A percentile compares a stretch with the other conserved stretches of the same genome.
phyloP scores from a whole-genome alignment of 2,113 vertebrate species.

The Chauna torquata region DNA sequence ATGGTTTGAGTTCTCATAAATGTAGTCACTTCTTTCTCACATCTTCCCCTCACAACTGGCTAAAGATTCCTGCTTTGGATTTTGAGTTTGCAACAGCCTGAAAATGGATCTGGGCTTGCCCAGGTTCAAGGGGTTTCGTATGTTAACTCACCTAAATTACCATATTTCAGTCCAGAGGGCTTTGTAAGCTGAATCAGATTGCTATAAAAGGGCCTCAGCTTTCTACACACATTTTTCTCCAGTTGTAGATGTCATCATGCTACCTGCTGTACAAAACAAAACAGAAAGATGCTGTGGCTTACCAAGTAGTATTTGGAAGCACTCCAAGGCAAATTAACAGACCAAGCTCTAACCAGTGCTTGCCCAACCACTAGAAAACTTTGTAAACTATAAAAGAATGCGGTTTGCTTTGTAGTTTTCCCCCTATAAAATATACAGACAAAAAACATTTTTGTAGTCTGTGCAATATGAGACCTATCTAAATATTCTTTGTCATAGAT shows the following conservation, averaged over 20 bases:
- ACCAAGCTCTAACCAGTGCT: slow-evolving; percentile 18
- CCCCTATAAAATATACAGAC: background rate
- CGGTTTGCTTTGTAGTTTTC: slow-evolving; percentile 24
- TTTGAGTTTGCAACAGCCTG: background rate
- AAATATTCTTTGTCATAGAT: background rate
- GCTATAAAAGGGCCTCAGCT: background rate
- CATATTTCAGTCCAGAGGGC: background rate
- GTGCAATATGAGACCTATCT: background rate
- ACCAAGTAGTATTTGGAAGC: slow-evolving; percentile 18
- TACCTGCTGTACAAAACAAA: slow-evolving; percentile 28
- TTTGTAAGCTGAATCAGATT: background rate
- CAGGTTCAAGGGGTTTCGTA: background rate
- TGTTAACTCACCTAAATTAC: background rate
- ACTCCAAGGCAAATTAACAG: slow-evolving; percentile 32
- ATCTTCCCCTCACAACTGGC: background rate
- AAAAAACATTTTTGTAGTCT: background rate
- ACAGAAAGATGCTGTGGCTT: slow-evolving; percentile 5
- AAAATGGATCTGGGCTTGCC: background rate
- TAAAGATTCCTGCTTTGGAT: background rate
- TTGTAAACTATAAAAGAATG: slow-evolving; percentile 24
- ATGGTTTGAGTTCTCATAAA: background rate
- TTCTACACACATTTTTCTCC: background rate
- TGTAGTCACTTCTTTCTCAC: background rate
- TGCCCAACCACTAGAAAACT: slow-evolving; percentile 8
- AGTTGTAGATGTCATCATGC: background rate